phyloP scores from a whole-genome alignment of 2,113 vertebrate species.

The Ciconia stormi region DNA sequence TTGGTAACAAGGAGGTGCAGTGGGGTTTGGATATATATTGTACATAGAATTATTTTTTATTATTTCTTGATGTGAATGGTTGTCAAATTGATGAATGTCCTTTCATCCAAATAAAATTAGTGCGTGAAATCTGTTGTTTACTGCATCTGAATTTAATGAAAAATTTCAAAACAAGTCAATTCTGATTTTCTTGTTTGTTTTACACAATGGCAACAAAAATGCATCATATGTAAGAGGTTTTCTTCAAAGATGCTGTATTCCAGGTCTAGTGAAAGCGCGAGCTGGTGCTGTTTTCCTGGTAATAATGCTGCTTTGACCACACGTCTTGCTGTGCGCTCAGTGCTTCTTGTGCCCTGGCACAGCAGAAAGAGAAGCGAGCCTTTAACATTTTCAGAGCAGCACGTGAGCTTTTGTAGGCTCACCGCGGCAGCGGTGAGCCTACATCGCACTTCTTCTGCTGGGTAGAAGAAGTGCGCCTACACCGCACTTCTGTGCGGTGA shows the following conservation, averaged over 20 bases:
- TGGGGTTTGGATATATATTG: background rate
- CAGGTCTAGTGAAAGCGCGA: background rate
- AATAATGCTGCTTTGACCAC: background rate
- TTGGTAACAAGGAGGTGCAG: background rate
- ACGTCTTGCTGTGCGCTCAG: rapidly evolving
- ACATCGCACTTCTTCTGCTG: too few species aligned
- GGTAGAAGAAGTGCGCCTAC: too few species aligned
- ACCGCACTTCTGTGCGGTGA: too few species aligned
- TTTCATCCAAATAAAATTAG: background rate
- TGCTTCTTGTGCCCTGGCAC: background rate
- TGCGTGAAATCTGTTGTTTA: background rate
- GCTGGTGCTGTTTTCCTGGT: background rate
- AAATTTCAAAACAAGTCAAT: background rate
- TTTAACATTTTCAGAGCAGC: background rate
- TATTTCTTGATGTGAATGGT: background rate
- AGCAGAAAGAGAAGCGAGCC: background rate
- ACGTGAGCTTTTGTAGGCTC: background rate
- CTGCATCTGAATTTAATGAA: background rate
- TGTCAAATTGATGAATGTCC: background rate
- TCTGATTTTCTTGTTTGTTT: background rate
- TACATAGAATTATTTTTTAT: background rate
- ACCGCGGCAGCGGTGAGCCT: too few species aligned
- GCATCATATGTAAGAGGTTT: background rate
- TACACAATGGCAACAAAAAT: background rate
- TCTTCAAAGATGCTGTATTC: background rate